Conservation (phyloP, 2,888 invertebrate species). For the Tiliacea aurago region DNA sequence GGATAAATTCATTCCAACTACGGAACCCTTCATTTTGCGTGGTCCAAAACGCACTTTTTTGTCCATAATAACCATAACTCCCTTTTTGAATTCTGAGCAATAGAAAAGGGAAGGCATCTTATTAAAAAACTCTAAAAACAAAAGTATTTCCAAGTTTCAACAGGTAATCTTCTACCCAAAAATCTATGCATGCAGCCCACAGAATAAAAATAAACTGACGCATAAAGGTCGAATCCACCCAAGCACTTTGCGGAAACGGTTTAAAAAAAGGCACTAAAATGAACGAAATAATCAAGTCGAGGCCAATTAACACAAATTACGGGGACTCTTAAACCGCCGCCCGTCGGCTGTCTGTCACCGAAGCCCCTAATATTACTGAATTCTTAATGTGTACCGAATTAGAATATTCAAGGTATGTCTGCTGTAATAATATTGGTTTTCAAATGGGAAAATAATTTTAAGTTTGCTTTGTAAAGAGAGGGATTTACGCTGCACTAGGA, state of each 20-base stretch:
- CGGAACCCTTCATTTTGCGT: no score
- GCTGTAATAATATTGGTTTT: not conserved
- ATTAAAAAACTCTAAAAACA: no score
- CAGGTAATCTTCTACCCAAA: not conserved
- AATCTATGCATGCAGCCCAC: not conserved
- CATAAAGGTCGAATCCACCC: not conserved
- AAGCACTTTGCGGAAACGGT: constrained; percentile 15
- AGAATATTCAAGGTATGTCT: constrained; percentile 16
- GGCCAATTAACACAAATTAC: constrained; percentile 52
- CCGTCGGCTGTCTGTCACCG: constrained; percentile 39
- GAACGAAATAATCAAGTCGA: constrained; percentile 45
- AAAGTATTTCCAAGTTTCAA: no score
- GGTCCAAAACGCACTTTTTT: no score
- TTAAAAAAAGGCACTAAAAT: constrained; percentile 34
- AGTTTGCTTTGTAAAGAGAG: not conserved
- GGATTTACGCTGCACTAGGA: not conserved
- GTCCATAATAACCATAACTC: no score
- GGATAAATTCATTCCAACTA: no score
- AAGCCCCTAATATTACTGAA: constrained; percentile 23
- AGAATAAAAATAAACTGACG: constrained; percentile 6
- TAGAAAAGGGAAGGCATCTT: no score
- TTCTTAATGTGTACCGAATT: constrained; percentile 32
- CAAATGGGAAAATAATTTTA: not conserved
- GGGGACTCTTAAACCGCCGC: constrained; percentile 15
- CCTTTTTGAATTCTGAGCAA: no score